phyloP scores from a whole-genome alignment of 2,888 invertebrate species.

The Elysia crispata region DNA sequence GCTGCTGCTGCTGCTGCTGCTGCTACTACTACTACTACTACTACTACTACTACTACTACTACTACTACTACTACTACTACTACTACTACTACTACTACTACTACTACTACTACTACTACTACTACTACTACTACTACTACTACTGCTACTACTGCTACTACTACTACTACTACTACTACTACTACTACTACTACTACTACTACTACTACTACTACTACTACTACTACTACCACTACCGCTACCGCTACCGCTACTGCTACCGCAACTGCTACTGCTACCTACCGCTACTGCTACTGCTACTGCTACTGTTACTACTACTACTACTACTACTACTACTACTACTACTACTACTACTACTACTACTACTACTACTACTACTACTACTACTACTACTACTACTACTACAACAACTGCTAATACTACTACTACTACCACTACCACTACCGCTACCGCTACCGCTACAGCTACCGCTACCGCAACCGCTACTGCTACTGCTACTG shows the following conservation, averaged over 20 bases:
- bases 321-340: background rate
- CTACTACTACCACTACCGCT: too few relatives aligned
- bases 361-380: background rate
- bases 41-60: constrained; percentile 43
- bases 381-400: constrained; percentile 27
- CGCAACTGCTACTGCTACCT: too few relatives aligned
- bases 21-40: constrained; percentile 40
- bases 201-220: too few relatives aligned
- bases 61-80: constrained; percentile 33
- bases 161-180: constrained; percentile 28
- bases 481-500: too few relatives aligned
- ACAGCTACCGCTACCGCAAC: too few relatives aligned
- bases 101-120: constrained; percentile 28
- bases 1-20: constrained; percentile 35
- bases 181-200: too few relatives aligned
- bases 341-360: constrained; percentile 6
- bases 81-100: background rate
- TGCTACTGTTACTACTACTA: background rate
- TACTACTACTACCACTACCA: too few relatives aligned
- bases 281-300: too few relatives aligned
- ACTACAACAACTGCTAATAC: background rate
- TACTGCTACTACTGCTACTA: constrained; percentile 12
- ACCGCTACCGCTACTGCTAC: too few relatives aligned
- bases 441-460: too few relatives aligned
- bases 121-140: constrained; percentile 26